These are phyloP conservation scores for Stegophylla sp. DNA, from an alignment of 2,888 invertebrate genomes.

Conservation along the genomic window DNA sequence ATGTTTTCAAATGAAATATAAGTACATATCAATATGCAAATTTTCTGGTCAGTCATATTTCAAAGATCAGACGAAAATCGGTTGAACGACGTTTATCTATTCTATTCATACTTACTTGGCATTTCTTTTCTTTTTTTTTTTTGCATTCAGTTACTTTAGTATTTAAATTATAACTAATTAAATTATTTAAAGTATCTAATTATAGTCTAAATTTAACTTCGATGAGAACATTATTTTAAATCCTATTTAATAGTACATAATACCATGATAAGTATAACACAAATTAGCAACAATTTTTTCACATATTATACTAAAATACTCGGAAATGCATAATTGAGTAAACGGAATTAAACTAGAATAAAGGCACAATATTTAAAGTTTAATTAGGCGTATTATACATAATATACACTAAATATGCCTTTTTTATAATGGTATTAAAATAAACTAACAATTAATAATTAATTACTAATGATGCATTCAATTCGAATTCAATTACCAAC, in stretches of 20 bases:
- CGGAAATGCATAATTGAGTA: too few species aligned
- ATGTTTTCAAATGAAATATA: not conserved
- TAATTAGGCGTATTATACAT: too few species aligned
- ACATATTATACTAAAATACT: too few species aligned
- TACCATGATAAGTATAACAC: not conserved
- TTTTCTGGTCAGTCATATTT: not conserved
- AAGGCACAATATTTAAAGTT: too few species aligned
- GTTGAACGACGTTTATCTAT: not conserved
- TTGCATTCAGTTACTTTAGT: not conserved
- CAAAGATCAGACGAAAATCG: conserved; percentile 11
- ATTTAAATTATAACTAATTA: not conserved
- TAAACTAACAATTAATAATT: not conserved
- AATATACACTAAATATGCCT: too few species aligned
- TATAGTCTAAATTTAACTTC: not conserved
- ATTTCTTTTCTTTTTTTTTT: too few species aligned
- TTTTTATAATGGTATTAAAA: too few species aligned
- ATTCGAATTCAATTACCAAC: not conserved
- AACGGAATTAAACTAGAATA: too few species aligned
- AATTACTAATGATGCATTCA: not conserved
- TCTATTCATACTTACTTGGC: not conserved
- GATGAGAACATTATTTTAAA: conserved; percentile 3
- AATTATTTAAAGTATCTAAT: conserved; percentile 15
- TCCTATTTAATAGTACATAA: conserved; percentile 2
- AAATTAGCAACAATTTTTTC: not conserved
- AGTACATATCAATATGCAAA: not conserved